Evolutionary conservation across 2,888 invertebrate genomes (phyloP), one percentile per base, ranked within the genome.

Genomic region (Tinea pellionella): DNA sequence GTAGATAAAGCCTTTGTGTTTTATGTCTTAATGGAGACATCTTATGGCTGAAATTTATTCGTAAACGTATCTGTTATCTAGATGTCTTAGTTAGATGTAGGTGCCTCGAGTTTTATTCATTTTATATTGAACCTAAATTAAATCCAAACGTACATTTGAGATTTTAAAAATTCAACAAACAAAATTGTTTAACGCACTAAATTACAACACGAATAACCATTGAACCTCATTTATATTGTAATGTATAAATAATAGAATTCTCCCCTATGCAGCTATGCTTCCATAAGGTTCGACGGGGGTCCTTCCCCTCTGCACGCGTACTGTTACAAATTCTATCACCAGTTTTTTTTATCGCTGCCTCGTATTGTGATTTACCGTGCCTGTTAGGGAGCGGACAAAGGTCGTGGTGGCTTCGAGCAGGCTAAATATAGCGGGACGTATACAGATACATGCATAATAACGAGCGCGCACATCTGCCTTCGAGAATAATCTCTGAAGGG

Each of bases 341-440:
- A 53, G 53, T 74, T 74, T 76, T 83, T 85, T 86, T 83, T 84
- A 72, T 77, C 75, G 43, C 51, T 80, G 80, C 83, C 81, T 83
- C 80, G 75, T 75, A 83, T 86, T 85, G 85, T 85, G 72, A 71
- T 69, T 65, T 70, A 70, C 37, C 37, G 37, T 15, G 47, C 18
- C 53, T 70, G 74, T 74, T 78, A 76, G 83, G 84, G 83, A 80
- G 78, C 67, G 70, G 74, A 80, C 83, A 83, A 62, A 60, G 74
- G 78, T 78, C 72, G 70, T 75, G 75, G 71, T 83, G 85, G 82
- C 85, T 86, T 86, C 79, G 57, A 74, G 77, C 77, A 75, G 73
- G 80, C 84, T 87, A 87, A 87, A 87, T 87, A 87, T 87, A 87
- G 81, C 77, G 51, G 53, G 60, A 67, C 67, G 72, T 70, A 71